Conservation (phyloP, 2,888 invertebrate species). For the Diarsia rubi region DNA sequence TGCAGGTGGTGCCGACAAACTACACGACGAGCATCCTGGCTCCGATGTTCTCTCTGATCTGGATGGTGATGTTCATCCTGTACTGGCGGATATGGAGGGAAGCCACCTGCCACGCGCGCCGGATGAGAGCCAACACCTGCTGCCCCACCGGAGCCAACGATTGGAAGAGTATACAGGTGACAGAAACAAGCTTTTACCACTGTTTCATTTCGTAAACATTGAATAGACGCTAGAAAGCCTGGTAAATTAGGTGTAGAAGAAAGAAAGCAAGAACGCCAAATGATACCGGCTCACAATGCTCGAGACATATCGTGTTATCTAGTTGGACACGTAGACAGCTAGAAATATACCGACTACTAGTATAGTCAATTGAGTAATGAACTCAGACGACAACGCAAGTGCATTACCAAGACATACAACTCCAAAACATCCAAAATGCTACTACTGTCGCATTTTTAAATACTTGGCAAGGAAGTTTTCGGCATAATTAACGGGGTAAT, state of each 20-base stretch:
- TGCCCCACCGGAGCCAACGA: constrained; percentile 91
- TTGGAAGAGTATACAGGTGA: constrained; percentile 95
- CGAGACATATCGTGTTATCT: too few relatives aligned
- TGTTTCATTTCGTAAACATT: not conserved
- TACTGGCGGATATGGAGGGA: constrained; percentile 95
- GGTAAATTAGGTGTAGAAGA: not conserved
- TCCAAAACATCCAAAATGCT: not conserved
- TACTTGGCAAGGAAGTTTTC: not conserved
- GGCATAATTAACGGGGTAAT: not conserved
- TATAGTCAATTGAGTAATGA: not conserved
- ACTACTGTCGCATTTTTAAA: not conserved
- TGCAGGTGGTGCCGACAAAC: constrained; percentile 88
- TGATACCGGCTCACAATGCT: not conserved
- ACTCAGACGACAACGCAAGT: not conserved
- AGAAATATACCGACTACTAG: not conserved
- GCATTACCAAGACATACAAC: not conserved
- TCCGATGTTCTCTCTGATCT: constrained; percentile 94
- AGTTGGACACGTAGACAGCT: not conserved
- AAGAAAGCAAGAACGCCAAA: not conserved
- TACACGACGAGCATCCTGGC: constrained; percentile 91
- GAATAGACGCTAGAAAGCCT: not conserved
- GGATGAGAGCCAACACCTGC: constrained; percentile 92
- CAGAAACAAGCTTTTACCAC: not conserved
- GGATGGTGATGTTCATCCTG: constrained; percentile 94
- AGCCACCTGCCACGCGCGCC: constrained; percentile 93